phyloP scores from a whole-genome alignment of 2,888 invertebrate genomes.

The Protula sp. region DNA sequence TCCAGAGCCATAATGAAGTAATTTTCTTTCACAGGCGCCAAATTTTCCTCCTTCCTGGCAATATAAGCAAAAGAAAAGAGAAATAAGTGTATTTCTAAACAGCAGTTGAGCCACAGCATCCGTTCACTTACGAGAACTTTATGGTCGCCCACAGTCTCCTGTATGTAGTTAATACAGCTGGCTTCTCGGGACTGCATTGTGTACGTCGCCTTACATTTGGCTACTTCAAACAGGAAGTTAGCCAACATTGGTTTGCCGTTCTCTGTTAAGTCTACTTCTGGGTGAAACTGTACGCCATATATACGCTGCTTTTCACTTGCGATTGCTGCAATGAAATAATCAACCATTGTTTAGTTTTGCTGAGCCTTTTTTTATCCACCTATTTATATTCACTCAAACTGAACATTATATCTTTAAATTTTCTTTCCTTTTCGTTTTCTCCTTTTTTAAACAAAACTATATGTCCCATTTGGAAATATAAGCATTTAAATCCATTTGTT shows the following conservation, averaged over 20 bases:
- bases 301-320: slow-evolving; percentile 78
- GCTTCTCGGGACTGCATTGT: slow-evolving; percentile 82
- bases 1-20: no score
- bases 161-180: slow-evolving; percentile 87
- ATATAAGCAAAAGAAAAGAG: no score
- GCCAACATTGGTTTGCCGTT: slow-evolving; percentile 86
- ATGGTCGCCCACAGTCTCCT: slow-evolving; percentile 78
- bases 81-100: not conserved
- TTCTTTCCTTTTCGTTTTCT: no score
- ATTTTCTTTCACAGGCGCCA: no score
- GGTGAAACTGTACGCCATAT: slow-evolving; percentile 94
- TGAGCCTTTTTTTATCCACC: no score
- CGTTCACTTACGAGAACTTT: slow-evolving; percentile 74
- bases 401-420: no score
- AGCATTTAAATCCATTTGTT: no score
- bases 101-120: not conserved
- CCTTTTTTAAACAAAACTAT: no score
- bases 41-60: no score
- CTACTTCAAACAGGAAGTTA: slow-evolving; percentile 90
- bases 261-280: slow-evolving; percentile 91
- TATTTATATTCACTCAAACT: no score
- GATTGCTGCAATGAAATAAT: slow-evolving; percentile 63
- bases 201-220: slow-evolving; percentile 78
- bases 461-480: no score
- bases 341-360: no score